These are phyloP conservation scores for Rhagonycha fulva DNA, from an alignment of 2,888 invertebrate species.

Conservation along the genomic window DNA sequence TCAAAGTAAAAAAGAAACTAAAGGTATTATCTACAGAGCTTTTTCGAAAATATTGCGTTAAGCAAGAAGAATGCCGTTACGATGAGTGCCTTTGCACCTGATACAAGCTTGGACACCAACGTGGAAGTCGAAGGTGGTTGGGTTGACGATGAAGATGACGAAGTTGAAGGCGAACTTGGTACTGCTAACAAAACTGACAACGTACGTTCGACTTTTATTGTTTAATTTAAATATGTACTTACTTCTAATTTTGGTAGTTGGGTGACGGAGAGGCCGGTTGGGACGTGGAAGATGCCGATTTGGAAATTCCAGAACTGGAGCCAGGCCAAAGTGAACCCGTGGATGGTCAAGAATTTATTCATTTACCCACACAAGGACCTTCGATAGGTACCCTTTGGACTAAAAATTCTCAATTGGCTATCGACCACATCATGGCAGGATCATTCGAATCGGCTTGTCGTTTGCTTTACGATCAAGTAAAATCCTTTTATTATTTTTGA, in stretches of 20 bases:
- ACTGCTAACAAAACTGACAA: slow-evolving; percentile 38
- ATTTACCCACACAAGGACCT: slow-evolving; percentile 81
- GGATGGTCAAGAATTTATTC: slow-evolving; percentile 77
- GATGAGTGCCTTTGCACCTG: slow-evolving; percentile 58
- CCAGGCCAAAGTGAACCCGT: slow-evolving; percentile 59
- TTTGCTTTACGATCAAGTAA: slow-evolving; percentile 65
- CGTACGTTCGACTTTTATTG: slow-evolving; percentile 2
- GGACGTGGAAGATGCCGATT: slow-evolving; percentile 97
- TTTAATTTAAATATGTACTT: not conserved
- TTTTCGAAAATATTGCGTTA: slow-evolving; percentile 66
- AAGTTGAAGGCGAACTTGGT: slow-evolving; percentile 64
- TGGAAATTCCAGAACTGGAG: slow-evolving; percentile 86
- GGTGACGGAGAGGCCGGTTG: slow-evolving; percentile 78
- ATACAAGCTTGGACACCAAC: slow-evolving; percentile 57
- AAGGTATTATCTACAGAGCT: slow-evolving; percentile 57
- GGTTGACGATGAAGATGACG: slow-evolving; percentile 81
- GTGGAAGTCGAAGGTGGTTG: slow-evolving; percentile 77
- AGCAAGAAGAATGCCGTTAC: slow-evolving; percentile 54
- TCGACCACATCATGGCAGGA: slow-evolving; percentile 92
- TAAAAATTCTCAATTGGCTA: slow-evolving; percentile 81
- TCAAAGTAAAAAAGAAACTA: not conserved
- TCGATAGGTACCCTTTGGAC: slow-evolving; percentile 75
- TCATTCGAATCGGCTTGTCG: slow-evolving; percentile 91
- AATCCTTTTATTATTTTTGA: not conserved
- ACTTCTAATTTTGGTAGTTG: slow-evolving; percentile 45